Evolutionary conservation across 2,888 invertebrate species (phyloP).

Genomic region (Laothoe populi): DNA sequence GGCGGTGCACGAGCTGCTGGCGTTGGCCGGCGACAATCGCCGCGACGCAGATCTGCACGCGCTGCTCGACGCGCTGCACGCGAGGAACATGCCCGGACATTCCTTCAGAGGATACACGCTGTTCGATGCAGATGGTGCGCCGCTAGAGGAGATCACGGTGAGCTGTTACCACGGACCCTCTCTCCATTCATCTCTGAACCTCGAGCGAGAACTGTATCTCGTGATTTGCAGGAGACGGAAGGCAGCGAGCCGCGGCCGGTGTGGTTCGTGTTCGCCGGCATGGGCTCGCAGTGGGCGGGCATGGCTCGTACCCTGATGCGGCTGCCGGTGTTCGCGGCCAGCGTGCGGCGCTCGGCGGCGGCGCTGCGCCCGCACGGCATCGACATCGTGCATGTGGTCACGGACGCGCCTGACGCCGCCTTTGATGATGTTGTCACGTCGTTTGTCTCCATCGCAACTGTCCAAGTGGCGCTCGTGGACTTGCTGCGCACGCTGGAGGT

Average conservation of each 20-base stretch:
- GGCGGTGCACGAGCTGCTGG: constrained; percentile 88
- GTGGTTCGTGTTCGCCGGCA: constrained; percentile 98
- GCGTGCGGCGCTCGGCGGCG: constrained; percentile 90
- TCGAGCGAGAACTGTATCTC: constrained; percentile 2
- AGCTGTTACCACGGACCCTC: constrained; percentile 32
- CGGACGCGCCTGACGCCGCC: constrained; percentile 89
- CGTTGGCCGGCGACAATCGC: constrained; percentile 84
- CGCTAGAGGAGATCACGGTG: constrained; percentile 50
- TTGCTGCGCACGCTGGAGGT: constrained; percentile 90
- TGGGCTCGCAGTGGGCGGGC: constrained; percentile 99
- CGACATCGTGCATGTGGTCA: constrained; percentile 92
- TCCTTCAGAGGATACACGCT: constrained; percentile 92
- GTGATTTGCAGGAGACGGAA: constrained; percentile 55
- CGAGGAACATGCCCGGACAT: constrained; percentile 89
- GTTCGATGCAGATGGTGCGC: constrained; percentile 61
- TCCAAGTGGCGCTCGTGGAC: constrained; percentile 98
- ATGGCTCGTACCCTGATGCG: constrained; percentile 96
- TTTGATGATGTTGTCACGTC: constrained; percentile 95
- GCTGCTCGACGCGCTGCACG: constrained; percentile 90
- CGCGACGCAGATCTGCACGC: constrained; percentile 90
- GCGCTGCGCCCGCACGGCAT: constrained; percentile 91
- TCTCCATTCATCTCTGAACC: not conserved
- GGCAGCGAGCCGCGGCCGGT: constrained; percentile 88
- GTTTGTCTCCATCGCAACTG: constrained; percentile 97
- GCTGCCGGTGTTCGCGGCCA: constrained; percentile 91